Evolutionary conservation across 2,888 invertebrate genomes (phyloP).

Genomic region (Philereme transversata): DNA sequence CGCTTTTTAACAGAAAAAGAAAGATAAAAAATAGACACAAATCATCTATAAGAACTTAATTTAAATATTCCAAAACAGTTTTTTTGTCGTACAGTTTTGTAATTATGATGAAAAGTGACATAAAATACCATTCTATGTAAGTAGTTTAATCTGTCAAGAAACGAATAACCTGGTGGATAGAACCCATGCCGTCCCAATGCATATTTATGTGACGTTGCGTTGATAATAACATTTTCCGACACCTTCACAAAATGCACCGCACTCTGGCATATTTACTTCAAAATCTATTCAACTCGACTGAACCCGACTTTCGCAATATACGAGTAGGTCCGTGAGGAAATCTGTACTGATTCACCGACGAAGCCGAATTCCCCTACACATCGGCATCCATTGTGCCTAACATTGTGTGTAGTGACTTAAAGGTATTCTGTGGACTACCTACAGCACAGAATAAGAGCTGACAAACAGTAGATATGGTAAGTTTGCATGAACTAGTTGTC

Average conservation of each 20-base stretch:
- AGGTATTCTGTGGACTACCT: constrained; percentile 18
- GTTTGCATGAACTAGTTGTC: not conserved
- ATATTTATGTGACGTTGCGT: too few species aligned
- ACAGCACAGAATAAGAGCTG: not conserved
- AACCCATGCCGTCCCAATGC: too few species aligned
- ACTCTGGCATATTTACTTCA: constrained; percentile 13
- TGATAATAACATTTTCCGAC: too few species aligned
- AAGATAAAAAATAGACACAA: too few species aligned
- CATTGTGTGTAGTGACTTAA: constrained; percentile 47
- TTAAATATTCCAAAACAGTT: too few species aligned
- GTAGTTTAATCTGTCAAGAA: too few species aligned
- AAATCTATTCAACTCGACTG: constrained; percentile 23
- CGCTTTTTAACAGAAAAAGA: too few species aligned
- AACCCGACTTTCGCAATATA: constrained; percentile 22
- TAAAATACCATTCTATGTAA: too few species aligned
- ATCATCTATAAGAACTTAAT: too few species aligned
- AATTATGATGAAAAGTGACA: too few species aligned
- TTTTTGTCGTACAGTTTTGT: too few species aligned
- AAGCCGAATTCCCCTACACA: constrained; percentile 71
- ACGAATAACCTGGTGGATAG: too few species aligned
- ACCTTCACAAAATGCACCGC: constrained; percentile 3
- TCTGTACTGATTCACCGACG: constrained; percentile 50
- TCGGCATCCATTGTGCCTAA: constrained; percentile 75
- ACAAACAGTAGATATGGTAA: not conserved
- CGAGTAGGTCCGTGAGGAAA: constrained; percentile 24